Evolutionary conservation across 2,888 invertebrate species (phyloP), one percentile per base, ranked within the genome.

Genomic region (Acleris emargana): DNA sequence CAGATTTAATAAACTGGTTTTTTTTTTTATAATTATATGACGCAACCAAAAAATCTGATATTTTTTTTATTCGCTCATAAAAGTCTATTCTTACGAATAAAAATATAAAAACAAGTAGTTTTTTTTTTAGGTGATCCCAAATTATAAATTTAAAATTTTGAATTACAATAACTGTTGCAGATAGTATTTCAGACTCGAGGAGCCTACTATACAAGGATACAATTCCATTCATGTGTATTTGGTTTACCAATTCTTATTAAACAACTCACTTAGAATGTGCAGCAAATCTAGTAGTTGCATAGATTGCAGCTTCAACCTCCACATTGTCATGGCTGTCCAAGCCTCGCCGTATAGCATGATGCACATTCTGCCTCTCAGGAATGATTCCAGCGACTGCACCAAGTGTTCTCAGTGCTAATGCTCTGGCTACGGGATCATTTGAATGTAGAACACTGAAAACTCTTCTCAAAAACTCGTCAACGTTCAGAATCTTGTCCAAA

Each of bases 221-320:
- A 32, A 3, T 1, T 28, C 28, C 6, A 9, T 28, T 28, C 5
- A n/a, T 28, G 28, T 28, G 32, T 32, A 32, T 11, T 32, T 32
- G 32, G 32, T 32, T 32, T 32, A 25, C 32, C 3, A 11, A 32
- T 32, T 32, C 32, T 32, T 32, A 58, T 60, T 16, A 47, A 58
- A 77, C 91, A 87, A 25, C 32, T 32, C 92, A 96, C 96, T 97
- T 97, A 0, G 99, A 99, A 83, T 98, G 97, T 17, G 97, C 97
- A 28, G 99, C 98, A 94, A 99, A 99, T 89, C 97, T 96, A 63
- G 96, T 96, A 53, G 99, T 97, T 38, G 99, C 99, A 93, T 96
- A 97, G 71, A 99, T 98, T 13, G 99, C 98, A 53, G 99, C 99
- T 84, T 98, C 97, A 38, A 99, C 97, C 90, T 99, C 99, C 0